Percentiles rank a stretch among this genome's conserved stretches.
Evolutionary conservation across 2,888 invertebrate genomes (phyloP).

Genomic region (Eupithecia subumbrata): DNA sequence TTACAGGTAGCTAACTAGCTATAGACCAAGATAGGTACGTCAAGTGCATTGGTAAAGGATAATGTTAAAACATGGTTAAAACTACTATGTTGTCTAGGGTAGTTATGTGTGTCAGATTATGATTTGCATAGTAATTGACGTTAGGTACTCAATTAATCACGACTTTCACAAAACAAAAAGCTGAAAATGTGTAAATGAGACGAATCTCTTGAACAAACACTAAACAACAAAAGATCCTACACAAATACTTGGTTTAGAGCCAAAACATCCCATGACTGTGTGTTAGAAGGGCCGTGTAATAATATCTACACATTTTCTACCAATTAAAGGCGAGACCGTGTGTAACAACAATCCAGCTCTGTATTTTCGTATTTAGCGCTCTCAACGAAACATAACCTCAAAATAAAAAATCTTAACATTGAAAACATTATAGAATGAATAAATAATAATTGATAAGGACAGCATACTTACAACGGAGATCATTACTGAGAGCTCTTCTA

Average conservation of each 20-base stretch:
- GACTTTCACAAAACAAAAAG: constrained; percentile 19
- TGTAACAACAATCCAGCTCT: constrained; percentile 39
- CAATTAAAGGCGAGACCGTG: constrained; percentile 47
- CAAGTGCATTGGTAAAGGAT: neutral
- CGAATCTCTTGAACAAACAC: constrained; percentile 31
- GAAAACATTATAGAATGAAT: constrained; percentile 40
- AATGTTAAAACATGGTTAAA: neutral
- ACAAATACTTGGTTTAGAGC: constrained; percentile 56
- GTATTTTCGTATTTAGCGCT: constrained; percentile 57
- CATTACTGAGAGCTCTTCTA: constrained; percentile 74
- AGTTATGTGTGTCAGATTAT: constrained; percentile 16
- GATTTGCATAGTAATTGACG: constrained; percentile 19
- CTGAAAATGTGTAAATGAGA: constrained; percentile 35
- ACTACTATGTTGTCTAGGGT: constrained; percentile 25
- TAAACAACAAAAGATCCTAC: constrained; percentile 28
- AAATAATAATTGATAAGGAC: constrained; percentile 56
- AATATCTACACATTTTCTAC: constrained; percentile 41
- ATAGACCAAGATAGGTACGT: neutral
- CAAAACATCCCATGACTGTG: constrained; percentile 55
- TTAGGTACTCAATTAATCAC: constrained; percentile 2
- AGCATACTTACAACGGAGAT: constrained; percentile 74
- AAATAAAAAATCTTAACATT: constrained; percentile 16
- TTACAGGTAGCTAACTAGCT: constrained; percentile 1
- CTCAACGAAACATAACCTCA: constrained; percentile 65
- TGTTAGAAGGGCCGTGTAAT: constrained; percentile 56